Evolutionary conservation across 2,888 invertebrate species (phyloP).

Genomic region (Oligia latruncula): DNA sequence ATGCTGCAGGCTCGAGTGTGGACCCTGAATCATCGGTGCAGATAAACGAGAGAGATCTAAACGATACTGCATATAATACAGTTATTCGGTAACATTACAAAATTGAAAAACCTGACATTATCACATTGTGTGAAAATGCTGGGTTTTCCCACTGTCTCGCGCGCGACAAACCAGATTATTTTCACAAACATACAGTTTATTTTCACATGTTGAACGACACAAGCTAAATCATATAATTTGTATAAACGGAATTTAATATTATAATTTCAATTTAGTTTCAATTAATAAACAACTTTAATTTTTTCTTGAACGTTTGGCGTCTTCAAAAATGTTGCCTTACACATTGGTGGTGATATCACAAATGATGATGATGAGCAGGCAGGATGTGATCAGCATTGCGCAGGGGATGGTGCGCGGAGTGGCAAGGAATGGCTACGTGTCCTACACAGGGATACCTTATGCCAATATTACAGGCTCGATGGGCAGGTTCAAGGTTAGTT

Average conservation of each 20-base stretch:
- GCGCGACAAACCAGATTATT: neutral
- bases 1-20: neutral
- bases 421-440: slow-evolving; percentile 76
- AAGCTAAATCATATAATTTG: neutral
- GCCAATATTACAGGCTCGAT: slow-evolving; percentile 69
- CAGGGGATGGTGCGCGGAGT: slow-evolving; percentile 81
- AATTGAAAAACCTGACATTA: slow-evolving; percentile 33
- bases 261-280: neutral
- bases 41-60: slow-evolving; percentile 30
- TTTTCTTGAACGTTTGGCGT: neutral
- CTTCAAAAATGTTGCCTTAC: slow-evolving; percentile 35
- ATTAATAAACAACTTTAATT: neutral
- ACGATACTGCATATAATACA: slow-evolving; percentile 11
- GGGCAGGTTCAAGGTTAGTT: slow-evolving; percentile 80
- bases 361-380: slow-evolving; percentile 55
- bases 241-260: neutral
- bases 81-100: slow-evolving; percentile 13
- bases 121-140: slow-evolving; percentile 23
- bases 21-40: slow-evolving; percentile 31
- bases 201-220: neutral
- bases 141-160: slow-evolving; percentile 25
- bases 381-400: slow-evolving; percentile 75
- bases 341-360: slow-evolving; percentile 56
- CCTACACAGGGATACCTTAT: slow-evolving; percentile 84
- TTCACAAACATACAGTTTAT: neutral